Conservation (phyloP, 2,797 vertebrate genomes). For the Microtus agrestis region DNA sequence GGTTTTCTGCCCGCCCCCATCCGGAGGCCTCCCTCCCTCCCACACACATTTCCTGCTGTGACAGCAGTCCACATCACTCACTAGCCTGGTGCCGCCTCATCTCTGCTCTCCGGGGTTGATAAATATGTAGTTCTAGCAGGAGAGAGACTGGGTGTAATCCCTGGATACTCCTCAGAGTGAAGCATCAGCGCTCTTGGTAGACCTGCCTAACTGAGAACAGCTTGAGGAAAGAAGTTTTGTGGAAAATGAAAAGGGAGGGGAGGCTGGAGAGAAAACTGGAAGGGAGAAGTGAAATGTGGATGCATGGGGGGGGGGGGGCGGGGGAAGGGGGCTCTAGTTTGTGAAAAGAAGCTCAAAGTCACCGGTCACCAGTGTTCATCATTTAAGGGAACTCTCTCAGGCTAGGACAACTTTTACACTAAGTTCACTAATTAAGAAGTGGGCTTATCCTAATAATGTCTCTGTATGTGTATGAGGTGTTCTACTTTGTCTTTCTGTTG, state of each 20-base stretch:
- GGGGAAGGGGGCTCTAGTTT: background rate
- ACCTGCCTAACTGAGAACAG: slow-evolving; percentile 74
- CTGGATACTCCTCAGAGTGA: slow-evolving; percentile 65
- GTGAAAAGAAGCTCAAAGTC: background rate
- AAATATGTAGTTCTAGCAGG: slow-evolving; percentile 69
- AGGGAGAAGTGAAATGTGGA: background rate
- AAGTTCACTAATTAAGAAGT: background rate
- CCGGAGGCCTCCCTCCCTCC: background rate
- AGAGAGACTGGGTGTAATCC: slow-evolving; percentile 71
- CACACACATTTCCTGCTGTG: slow-evolving; percentile 48
- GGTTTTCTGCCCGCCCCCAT: background rate
- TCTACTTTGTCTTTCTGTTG: background rate
- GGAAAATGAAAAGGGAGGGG: background rate
- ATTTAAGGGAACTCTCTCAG: background rate
- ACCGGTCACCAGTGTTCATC: background rate
- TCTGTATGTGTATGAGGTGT: background rate
- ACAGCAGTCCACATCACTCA: slow-evolving; percentile 63
- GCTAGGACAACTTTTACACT: background rate
- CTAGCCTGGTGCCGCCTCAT: slow-evolving; percentile 35
- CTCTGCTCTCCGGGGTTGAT: slow-evolving; percentile 71
- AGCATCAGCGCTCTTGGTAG: slow-evolving; percentile 62
- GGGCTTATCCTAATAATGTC: background rate
- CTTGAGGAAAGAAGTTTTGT: slow-evolving; percentile 63
- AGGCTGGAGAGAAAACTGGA: background rate
- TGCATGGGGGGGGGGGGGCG: background rate